Evolutionary conservation across 1,140 invertebrate species (phyloP), one percentile per base, ranked within the genome.

Genomic region (Drosophila lacertosa): DNA sequence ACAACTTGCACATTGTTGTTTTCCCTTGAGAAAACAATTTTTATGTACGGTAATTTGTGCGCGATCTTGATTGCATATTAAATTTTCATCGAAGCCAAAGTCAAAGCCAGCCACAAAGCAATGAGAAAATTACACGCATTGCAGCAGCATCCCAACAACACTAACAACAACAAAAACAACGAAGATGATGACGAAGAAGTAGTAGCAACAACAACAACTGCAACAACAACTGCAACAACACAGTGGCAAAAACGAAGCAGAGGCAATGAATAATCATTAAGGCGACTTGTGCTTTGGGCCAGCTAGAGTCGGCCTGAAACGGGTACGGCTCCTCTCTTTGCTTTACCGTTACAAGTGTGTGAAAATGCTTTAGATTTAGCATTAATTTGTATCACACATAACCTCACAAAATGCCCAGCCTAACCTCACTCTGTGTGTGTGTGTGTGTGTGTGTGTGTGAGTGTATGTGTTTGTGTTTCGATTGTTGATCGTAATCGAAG

Each of bases 31-130:
- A 86, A 86, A 86, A 86, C 70, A 71, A 86, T 86, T 82, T 86
- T 84, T 81, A 74, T 88, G 78, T 88, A 82, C 82, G 78, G 82
- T 86, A 86, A 86, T 86, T 86, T 86, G 82, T 88, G 82, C 82
- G 82, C 82, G 82, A 86, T 86, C 82, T 86, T 86, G 82, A 86
- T 86, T 86, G 82, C 82, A 86, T 86, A 86, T 86, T 86, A 88
- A 86, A 86, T 88, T 89, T 81, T 81, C 69, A 75, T 66, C 35
- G 58, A 67, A 77, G 60, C 60, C 67, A 70, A 70, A 70, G 67
- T 70, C 67, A 64, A 74, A 60, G 59, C 55, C 74, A 58, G 35
- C 45, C 6, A 47, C 20, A 29, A 26, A 64, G 72, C 81, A 86
- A 88, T 86, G 82, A 86, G 81, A 86, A 88, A 86, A 86, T 86